Conservation (phyloP, 2,113 vertebrate species). For the Ammodramus savannarum region DNA sequence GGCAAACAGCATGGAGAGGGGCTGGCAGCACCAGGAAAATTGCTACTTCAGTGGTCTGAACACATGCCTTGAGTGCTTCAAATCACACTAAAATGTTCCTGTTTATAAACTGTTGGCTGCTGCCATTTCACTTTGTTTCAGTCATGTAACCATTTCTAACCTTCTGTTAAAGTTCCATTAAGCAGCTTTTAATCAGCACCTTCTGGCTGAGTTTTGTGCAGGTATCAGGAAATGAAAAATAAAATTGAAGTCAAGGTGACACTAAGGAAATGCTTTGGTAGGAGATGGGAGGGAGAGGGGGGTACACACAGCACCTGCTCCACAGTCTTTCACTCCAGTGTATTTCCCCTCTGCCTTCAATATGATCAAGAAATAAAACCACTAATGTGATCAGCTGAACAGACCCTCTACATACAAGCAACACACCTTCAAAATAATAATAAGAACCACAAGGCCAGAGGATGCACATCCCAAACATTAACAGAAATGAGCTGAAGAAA, state of each 20-base stretch:
- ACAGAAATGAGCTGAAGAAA: not conserved
- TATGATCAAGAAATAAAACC: not conserved
- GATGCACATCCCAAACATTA: not conserved
- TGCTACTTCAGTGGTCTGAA: not conserved
- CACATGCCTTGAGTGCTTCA: not conserved
- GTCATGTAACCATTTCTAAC: not conserved
- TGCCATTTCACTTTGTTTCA: not conserved
- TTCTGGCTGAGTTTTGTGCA: not conserved
- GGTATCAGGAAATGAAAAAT: not conserved
- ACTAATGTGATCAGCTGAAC: not conserved
- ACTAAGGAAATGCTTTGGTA: not conserved
- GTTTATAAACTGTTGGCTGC: not conserved
- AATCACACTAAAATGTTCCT: slow-evolving; percentile 4
- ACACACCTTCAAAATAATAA: not conserved
- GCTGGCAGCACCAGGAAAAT: not conserved
- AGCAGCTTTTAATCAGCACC: not conserved
- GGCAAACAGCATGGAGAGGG: not conserved
- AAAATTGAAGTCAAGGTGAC: not conserved
- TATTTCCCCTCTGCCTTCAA: not conserved
- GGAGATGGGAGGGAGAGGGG: not conserved
- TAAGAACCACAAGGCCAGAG: not conserved
- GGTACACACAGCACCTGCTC: not conserved
- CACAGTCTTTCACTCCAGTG: not conserved
- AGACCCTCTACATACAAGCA: fast-evolving
- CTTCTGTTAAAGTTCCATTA: not conserved